Conservation (phyloP, 2,113 vertebrate genomes). For the Eurypyga helias region DNA sequence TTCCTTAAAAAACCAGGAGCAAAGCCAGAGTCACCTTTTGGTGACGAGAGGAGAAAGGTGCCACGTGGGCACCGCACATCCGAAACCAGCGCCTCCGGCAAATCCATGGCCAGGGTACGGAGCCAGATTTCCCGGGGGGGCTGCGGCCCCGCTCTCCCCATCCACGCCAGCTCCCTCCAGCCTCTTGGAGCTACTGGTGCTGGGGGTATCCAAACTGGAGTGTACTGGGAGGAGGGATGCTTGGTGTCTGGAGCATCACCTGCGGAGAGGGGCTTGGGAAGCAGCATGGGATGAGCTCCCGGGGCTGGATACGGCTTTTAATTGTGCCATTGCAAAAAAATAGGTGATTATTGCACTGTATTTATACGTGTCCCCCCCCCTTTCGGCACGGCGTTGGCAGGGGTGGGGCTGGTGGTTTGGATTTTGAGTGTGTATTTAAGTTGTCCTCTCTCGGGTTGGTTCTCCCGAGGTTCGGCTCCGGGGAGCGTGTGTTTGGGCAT, state of each 20-base stretch:
- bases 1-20: background rate
- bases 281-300: rapidly evolving
- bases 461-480: background rate
- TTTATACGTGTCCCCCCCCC: background rate
- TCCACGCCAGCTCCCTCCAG: background rate
- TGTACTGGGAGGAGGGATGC: background rate
- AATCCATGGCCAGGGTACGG: background rate
- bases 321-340: background rate
- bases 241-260: background rate
- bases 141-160: background rate
- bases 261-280: background rate
- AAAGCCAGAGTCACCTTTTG: background rate
- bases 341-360: constrained; percentile 67
- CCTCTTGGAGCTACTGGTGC: background rate
- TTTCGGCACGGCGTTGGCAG: rapidly evolving
- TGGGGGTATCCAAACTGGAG: background rate
- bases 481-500: background rate
- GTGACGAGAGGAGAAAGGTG: background rate
- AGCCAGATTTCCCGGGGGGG: background rate
- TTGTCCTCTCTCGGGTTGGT: background rate
- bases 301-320: background rate
- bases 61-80: rapidly evolving
- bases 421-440: background rate
- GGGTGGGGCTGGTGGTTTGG: background rate
- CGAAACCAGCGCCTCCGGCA: background rate